Evolutionary conservation across 1,140 invertebrate genomes (phyloP).

Genomic region (Zaprionus davidi): DNA sequence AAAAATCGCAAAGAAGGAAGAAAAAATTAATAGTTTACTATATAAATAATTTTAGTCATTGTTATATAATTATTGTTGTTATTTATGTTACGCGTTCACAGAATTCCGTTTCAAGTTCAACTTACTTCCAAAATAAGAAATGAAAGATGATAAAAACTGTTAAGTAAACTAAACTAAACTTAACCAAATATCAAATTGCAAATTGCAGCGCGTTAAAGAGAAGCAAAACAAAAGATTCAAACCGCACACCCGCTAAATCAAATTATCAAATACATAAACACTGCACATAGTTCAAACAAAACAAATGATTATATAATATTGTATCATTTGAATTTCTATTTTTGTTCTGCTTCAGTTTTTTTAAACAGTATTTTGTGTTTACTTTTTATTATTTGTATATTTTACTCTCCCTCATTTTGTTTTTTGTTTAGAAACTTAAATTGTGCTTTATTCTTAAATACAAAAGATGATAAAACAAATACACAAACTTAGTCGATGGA

Average conservation of each 20-base stretch:
- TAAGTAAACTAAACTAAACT: slow-evolving; percentile 33
- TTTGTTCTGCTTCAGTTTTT: slow-evolving; percentile 63
- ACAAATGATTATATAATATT: slow-evolving; percentile 16
- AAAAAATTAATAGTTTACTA: slow-evolving; percentile 68
- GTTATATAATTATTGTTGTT: slow-evolving; percentile 83
- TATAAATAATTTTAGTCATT: slow-evolving; percentile 81
- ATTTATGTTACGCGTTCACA: slow-evolving; percentile 77
- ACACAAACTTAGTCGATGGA: slow-evolving; percentile 23
- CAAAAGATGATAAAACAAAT: slow-evolving; percentile 2
- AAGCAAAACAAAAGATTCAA: slow-evolving; percentile 42
- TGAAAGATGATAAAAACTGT: slow-evolving; percentile 24
- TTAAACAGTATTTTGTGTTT: slow-evolving; percentile 73
- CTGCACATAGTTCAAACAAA: not conserved
- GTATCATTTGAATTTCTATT: slow-evolving; percentile 20
- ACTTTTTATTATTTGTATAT: slow-evolving; percentile 42
- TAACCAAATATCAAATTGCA: not conserved
- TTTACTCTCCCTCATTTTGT: slow-evolving; percentile 30
- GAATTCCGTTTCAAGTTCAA: slow-evolving; percentile 64
- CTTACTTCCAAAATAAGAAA: slow-evolving; percentile 44
- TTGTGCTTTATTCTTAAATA: slow-evolving; percentile 45
- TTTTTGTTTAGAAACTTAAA: slow-evolving; percentile 60
- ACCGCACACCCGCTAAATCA: slow-evolving; percentile 11
- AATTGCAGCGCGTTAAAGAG: slow-evolving; percentile 29
- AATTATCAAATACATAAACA: slow-evolving; percentile 27
- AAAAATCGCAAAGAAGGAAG: slow-evolving; percentile 42